A percentile compares a stretch with the other conserved stretches of the same genome.
Conservation (phyloP, 2,888 invertebrate species). For the Sminthurides aquaticus region DNA sequence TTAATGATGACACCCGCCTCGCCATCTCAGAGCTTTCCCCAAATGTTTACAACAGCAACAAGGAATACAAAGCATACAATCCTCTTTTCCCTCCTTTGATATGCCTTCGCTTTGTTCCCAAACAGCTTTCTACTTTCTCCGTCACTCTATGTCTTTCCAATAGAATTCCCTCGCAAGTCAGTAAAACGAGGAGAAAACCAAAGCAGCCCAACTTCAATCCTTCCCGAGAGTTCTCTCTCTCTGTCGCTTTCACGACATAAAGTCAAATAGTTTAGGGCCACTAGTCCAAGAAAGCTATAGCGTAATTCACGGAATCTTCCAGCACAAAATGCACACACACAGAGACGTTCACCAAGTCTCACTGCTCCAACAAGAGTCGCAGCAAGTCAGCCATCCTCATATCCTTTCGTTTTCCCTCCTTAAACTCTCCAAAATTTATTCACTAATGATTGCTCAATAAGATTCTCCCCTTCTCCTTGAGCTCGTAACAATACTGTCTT, state of each 20-base stretch:
- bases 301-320: neutral
- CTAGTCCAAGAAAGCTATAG: neutral
- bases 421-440: neutral
- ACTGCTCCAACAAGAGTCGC: too few species aligned
- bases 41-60: neutral
- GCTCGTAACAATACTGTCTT: too few species aligned
- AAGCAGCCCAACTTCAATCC: too few species aligned
- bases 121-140: too few species aligned
- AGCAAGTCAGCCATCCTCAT: too few species aligned
- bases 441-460: neutral
- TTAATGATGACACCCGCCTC: slow-evolving; percentile 8
- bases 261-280: neutral
- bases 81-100: neutral
- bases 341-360: neutral
- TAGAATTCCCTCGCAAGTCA: neutral
- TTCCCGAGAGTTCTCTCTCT: too few species aligned
- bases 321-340: neutral
- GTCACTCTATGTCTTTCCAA: too few species aligned
- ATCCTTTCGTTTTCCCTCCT: neutral
- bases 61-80: neutral
- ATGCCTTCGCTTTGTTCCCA: too few species aligned
- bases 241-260: neutral
- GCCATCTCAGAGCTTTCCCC: neutral
- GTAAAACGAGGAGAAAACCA: neutral
- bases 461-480: neutral